Evolutionary conservation across 2,113 vertebrate species (phyloP).

Genomic region (Mesocricetus auratus): DNA sequence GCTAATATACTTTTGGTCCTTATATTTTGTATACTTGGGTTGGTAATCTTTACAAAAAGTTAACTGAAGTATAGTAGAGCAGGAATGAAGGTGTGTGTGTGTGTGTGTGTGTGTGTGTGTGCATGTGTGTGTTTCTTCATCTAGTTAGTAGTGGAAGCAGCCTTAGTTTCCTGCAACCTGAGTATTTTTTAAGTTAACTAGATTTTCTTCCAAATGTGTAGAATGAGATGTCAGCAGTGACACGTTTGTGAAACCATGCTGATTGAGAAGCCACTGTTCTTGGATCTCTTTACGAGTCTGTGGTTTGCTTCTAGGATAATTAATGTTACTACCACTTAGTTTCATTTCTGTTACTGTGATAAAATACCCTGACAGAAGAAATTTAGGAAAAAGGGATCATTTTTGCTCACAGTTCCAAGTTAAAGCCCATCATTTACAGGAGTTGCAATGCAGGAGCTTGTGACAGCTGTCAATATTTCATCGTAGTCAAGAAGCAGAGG

Average conservation of each 20-base stretch:
- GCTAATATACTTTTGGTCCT: not conserved
- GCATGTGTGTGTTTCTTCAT: not conserved
- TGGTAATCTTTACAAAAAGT: not conserved
- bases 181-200: not conserved
- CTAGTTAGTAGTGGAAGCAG: slow-evolving; percentile 35
- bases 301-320: not conserved
- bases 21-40: slow-evolving; percentile 25
- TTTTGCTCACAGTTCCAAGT: not conserved
- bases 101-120: not conserved
- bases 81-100: not conserved
- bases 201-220: not conserved
- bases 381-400: not conserved
- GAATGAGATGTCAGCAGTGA: not conserved
- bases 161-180: slow-evolving; percentile 12
- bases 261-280: not conserved
- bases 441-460: not conserved
- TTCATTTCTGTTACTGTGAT: not conserved
- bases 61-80: not conserved
- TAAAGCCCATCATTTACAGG: not conserved
- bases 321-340: not conserved
- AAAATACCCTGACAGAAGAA: not conserved
- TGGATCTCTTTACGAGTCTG: not conserved
- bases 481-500: too few relatives aligned
- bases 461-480: too few relatives aligned
- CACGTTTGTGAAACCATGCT: not conserved